Percentiles rank a stretch among this genome's conserved stretches.
phyloP scores from a whole-genome alignment of 2,797 vertebrate genomes.

The Siniperca scherzeri region DNA sequence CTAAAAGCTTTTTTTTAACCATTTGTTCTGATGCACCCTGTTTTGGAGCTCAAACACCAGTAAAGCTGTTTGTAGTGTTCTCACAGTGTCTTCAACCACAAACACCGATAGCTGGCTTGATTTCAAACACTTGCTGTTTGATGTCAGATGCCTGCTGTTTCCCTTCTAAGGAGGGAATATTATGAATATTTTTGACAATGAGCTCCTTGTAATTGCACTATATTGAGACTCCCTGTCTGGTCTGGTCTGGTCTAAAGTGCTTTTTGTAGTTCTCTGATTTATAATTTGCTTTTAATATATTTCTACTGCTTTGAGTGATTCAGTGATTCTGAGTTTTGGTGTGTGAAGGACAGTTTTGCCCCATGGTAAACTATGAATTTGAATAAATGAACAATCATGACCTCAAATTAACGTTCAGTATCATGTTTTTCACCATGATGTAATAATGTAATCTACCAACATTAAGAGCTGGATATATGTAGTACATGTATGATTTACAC shows the following conservation, averaged over 20 bases:
- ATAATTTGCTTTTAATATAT: not conserved
- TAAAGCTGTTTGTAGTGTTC: slow-evolving; percentile 29
- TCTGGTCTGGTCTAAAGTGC: not conserved
- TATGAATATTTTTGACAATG: slow-evolving; percentile 40
- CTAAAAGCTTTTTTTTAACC: slow-evolving; percentile 33
- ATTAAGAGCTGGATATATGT: not conserved
- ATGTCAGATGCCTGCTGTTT: slow-evolving; percentile 56
- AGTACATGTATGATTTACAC: not conserved
- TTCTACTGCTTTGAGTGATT: not conserved
- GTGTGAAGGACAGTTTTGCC: not conserved
- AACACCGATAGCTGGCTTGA: slow-evolving; percentile 43
- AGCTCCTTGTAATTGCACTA: slow-evolving; percentile 10
- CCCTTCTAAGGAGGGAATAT: slow-evolving; percentile 24
- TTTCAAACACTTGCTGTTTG: slow-evolving; percentile 57
- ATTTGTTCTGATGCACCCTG: slow-evolving; percentile 29
- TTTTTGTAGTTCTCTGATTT: not conserved
- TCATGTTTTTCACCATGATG: not conserved
- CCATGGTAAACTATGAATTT: not conserved
- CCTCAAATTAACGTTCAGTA: not conserved
- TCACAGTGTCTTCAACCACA: slow-evolving; percentile 30
- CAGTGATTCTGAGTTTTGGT: not conserved
- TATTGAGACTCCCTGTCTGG: slow-evolving; percentile 2
- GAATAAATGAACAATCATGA: not conserved
- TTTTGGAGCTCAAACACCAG: slow-evolving; percentile 20
- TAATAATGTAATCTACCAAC: not conserved